Percentiles rank a stretch among this genome's conserved stretches.
These are phyloP conservation scores for Zoanthus sociatus DNA, from an alignment of 92 coral and sea anemone species.

Conservation along the genomic window DNA sequence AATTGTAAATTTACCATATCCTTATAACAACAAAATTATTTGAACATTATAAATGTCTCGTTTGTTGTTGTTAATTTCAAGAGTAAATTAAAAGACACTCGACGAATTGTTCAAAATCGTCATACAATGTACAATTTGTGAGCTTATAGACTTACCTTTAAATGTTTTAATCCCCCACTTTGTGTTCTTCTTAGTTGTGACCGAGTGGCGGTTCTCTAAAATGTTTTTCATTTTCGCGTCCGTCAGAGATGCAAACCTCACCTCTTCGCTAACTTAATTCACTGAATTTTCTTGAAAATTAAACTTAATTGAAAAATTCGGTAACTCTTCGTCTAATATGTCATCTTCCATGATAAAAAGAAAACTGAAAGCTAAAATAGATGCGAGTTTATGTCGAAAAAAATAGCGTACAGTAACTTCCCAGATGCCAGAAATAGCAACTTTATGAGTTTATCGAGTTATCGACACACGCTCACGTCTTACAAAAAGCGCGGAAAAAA, in stretches of 20 bases:
- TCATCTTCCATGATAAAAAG: slow-evolving; percentile 3
- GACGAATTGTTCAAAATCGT: not conserved
- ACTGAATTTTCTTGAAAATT: not conserved
- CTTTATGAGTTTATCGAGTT: not conserved
- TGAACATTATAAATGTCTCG: not conserved
- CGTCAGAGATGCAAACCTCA: slow-evolving; percentile 23
- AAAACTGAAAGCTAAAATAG: not conserved
- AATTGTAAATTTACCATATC: not conserved
- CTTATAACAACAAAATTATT: not conserved
- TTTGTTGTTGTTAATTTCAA: not conserved
- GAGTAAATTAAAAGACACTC: not conserved
- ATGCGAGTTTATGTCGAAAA: not conserved
- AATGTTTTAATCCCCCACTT: not conserved
- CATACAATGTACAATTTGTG: not conserved
- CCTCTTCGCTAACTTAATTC: slow-evolving; percentile 8
- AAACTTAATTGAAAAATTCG: slow-evolving; percentile 5
- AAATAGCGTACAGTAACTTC: not conserved
- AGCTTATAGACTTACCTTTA: not conserved
- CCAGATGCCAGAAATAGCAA: not conserved
- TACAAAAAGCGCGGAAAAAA: too few species aligned
- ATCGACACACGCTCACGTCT: too few species aligned
- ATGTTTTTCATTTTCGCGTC: slow-evolving; percentile 7
- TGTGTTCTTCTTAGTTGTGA: not conserved
- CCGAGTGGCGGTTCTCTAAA: not conserved
- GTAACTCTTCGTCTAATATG: slow-evolving; percentile 4